phyloP scores from a whole-genome alignment of 1,140 invertebrate species.

The Sweltsa coloradensis region DNA sequence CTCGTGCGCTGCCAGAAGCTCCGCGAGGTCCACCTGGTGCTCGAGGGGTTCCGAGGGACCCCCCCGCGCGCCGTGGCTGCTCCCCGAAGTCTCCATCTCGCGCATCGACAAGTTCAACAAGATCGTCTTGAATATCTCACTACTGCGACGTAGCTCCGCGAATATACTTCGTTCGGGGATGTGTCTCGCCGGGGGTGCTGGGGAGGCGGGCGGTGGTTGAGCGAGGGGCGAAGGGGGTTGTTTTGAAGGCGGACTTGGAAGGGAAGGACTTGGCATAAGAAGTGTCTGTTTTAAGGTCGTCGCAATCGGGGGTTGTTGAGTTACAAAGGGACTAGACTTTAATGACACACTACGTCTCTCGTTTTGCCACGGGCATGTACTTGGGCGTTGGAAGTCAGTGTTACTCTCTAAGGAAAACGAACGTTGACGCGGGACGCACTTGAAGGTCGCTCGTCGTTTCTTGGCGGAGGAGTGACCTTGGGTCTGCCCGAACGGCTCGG shows the following conservation, averaged over 20 bases:
- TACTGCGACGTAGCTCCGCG: slow-evolving; percentile 29
- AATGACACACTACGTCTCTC: slow-evolving; percentile 28
- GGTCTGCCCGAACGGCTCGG: slow-evolving; percentile 17
- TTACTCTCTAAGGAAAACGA: slow-evolving; percentile 31
- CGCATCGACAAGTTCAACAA: slow-evolving; percentile 29
- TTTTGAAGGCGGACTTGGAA: neutral
- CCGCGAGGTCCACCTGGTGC: slow-evolving; percentile 23
- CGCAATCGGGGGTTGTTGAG: slow-evolving; percentile 2
- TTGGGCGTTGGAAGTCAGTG: slow-evolving; percentile 20
- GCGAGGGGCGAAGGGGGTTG: slow-evolving; percentile 9
- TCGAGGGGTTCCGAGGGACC: neutral
- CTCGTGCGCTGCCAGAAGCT: slow-evolving; percentile 29
- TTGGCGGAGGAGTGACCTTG: slow-evolving; percentile 16
- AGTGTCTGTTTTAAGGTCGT: too few species aligned
- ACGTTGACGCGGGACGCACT: slow-evolving; percentile 27
- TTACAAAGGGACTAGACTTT: slow-evolving; percentile 22
- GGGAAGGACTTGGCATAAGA: neutral
- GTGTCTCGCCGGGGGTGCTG: slow-evolving; percentile 2
- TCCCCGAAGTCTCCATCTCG: slow-evolving; percentile 17
- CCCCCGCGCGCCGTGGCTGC: neutral
- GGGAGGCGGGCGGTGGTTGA: slow-evolving; percentile 18
- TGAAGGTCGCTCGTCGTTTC: slow-evolving; percentile 22
- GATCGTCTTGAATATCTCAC: slow-evolving; percentile 32
- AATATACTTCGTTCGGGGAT: slow-evolving; percentile 25
- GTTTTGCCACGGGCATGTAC: slow-evolving; percentile 12